Evolutionary conservation across 2,113 vertebrate genomes (phyloP), one percentile per base, ranked within the genome.

Genomic region (Ailurus styani): DNA sequence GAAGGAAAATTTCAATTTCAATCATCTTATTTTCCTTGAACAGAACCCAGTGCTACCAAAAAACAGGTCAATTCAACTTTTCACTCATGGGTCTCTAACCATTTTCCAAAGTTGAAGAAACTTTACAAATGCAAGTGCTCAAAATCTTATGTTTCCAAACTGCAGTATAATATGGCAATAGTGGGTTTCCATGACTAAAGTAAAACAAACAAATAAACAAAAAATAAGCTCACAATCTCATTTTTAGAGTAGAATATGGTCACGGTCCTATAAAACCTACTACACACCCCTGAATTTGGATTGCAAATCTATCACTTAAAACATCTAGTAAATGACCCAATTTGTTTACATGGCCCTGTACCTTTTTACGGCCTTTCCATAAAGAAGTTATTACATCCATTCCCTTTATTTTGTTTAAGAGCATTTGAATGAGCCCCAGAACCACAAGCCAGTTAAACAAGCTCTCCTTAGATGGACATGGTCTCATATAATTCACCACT

Each of bases 341-440:
- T 99, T 98, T 99, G 98, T 99, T 99, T 99, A 98, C 98, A 98
- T 0, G 97, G 96, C 96, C 87, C 97, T 98, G 95, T 96, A 98
- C 97, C 96, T 98, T 98, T 99, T 99, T 98, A 99, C 95, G 88
- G 97, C 95, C 98, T 98, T 99, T 98, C 98, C 97, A 98, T 99
- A 98, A 99, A 99, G 97, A 98, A 98, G 97, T 98, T 98, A 99
- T 98, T 99, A 98, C 98, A 98, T 98, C 98, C 98, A 98, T 98
- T 97, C 97, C 92, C 98, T 98, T 98, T 98, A 98, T 99, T 99
- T 98, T 98, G 95, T 98, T 99, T 99, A 94, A 98, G 96, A 98
- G 97, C 85, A 72, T 97, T 98, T 99, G 98, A 99, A 98, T 93
- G 96, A 98, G 96, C 95, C 98, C 98, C 98, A 98, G 98, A 99